A percentile compares a stretch with the other conserved stretches of the same genome.
Conservation (phyloP, 2,113 vertebrate genomes). For the human region GRCh38 chr7:41308501-41309000, state of each 20-base stretch:
- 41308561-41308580: neutral
- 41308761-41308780: neutral
- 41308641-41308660: neutral
- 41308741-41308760: neutral
- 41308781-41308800: neutral
- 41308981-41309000: constrained; percentile 20
- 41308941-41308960: constrained; percentile 41
- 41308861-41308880: neutral
- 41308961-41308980: constrained; percentile 24
- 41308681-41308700: neutral
- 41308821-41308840: neutral
- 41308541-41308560: neutral
- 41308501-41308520: neutral
- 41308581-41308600: neutral
- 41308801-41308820: neutral
- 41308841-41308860: neutral
- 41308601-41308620: neutral
- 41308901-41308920: neutral
- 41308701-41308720: neutral
- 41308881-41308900: neutral
- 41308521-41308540: neutral
- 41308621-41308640: neutral
- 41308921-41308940: neutral
- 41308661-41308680: neutral
- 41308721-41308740: neutral